phyloP scores from a whole-genome alignment of 2,113 vertebrate species.

The Corvus hawaiiensis region DNA sequence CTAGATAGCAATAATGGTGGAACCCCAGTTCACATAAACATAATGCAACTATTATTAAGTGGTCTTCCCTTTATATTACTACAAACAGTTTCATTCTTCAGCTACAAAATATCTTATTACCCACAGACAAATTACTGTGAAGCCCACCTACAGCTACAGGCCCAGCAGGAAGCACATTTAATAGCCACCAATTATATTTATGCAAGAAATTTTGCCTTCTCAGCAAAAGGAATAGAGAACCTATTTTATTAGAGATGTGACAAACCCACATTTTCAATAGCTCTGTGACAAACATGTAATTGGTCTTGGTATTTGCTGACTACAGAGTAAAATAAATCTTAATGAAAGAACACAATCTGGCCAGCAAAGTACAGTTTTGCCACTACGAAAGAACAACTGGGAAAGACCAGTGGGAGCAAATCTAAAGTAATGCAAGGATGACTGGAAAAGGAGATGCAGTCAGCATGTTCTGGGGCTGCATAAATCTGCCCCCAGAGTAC shows the following conservation, averaged over 20 bases:
- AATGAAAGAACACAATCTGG: background rate
- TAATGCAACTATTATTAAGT: constrained; percentile 26
- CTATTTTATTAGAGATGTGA: constrained; percentile 35
- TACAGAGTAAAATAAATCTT: constrained; percentile 18
- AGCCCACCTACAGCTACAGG: constrained; percentile 58
- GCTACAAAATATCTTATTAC: constrained; percentile 59
- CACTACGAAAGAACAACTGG: background rate
- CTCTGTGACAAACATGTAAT: constrained; percentile 30
- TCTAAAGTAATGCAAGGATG: background rate
- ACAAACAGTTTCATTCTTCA: constrained; percentile 35
- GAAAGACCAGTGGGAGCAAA: background rate
- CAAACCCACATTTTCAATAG: constrained; percentile 25
- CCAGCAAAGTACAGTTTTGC: background rate
- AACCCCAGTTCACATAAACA: background rate
- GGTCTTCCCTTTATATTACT: constrained; percentile 36
- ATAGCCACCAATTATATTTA: constrained; percentile 44
- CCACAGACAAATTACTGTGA: constrained; percentile 52
- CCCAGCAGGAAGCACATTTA: constrained; percentile 51
- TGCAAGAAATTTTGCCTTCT: constrained; percentile 35
- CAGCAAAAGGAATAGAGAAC: constrained; percentile 38
- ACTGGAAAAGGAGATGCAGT: background rate
- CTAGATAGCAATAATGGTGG: background rate
- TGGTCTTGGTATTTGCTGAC: constrained; percentile 11
- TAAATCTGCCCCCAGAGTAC: background rate
- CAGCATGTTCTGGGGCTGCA: background rate